phyloP scores from a whole-genome alignment of 2,888 invertebrate species.

The Eilema depressum region DNA sequence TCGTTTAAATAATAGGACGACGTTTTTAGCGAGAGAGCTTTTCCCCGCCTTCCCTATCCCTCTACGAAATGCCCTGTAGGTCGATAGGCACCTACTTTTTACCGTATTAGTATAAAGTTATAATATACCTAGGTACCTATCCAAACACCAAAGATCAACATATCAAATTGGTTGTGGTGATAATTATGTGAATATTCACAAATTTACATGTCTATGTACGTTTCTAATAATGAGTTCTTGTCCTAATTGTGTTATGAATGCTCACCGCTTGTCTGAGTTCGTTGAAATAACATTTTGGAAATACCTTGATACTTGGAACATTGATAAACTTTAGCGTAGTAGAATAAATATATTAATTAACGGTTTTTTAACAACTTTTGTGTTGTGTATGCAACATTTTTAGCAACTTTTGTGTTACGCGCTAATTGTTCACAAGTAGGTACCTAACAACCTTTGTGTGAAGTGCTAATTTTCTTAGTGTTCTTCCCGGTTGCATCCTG shows the following conservation, averaged over 20 bases:
- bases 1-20: too few species aligned
- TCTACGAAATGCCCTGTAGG: too few species aligned
- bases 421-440: neutral
- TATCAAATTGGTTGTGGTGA: neutral
- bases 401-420: neutral
- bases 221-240: neutral
- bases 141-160: conserved; percentile 6
- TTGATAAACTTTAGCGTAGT: neutral
- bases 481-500: too few species aligned
- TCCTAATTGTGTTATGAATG: conserved; percentile 8
- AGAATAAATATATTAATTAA: neutral
- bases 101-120: neutral
- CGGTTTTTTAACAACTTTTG: neutral
- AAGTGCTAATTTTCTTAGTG: too few species aligned
- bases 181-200: neutral
- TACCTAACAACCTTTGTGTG: too few species aligned
- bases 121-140: neutral
- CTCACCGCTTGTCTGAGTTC: conserved; percentile 7
- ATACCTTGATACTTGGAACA: conserved; percentile 3
- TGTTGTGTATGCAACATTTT: neutral
- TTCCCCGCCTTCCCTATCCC: too few species aligned
- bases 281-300: conserved; percentile 6
- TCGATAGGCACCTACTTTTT: too few species aligned
- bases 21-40: too few species aligned
- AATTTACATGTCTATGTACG: conserved; percentile 7